These are phyloP conservation scores for Campoletis raptor DNA, from an alignment of 2,888 invertebrate genomes.

Conservation along the genomic window DNA sequence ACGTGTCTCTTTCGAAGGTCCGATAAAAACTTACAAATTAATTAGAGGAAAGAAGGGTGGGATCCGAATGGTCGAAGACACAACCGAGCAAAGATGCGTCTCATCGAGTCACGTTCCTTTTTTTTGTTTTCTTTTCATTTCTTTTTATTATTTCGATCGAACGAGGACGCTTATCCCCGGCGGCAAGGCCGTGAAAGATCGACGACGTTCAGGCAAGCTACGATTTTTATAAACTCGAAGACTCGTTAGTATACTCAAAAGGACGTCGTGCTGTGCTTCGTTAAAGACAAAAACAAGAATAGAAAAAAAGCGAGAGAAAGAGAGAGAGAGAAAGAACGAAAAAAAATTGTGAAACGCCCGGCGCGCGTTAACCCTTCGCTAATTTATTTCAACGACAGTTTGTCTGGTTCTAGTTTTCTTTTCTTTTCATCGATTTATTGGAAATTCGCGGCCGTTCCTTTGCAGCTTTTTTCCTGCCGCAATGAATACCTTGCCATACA, in stretches of 20 bases:
- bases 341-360: slow-evolving; percentile 55
- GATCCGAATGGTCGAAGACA: slow-evolving; percentile 29
- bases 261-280: slow-evolving; percentile 67
- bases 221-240: slow-evolving; percentile 67
- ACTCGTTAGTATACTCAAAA: slow-evolving; percentile 66
- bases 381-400: slow-evolving; percentile 69
- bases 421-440: slow-evolving; percentile 60
- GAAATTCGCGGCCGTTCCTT: slow-evolving; percentile 36
- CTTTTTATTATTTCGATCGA: slow-evolving; percentile 53
- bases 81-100: slow-evolving; percentile 37
- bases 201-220: slow-evolving; percentile 60
- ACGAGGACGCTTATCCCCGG: slow-evolving; percentile 56
- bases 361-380: slow-evolving; percentile 62
- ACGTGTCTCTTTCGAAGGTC: slow-evolving; percentile 69
- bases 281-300: slow-evolving; percentile 66
- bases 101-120: slow-evolving; percentile 41
- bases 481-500: slow-evolving; percentile 4
- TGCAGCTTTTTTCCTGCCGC: slow-evolving; percentile 8
- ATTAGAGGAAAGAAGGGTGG: slow-evolving; percentile 74
- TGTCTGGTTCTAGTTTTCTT: slow-evolving; percentile 50
- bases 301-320: slow-evolving; percentile 9
- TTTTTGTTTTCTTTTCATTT: slow-evolving; percentile 18
- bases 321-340: slow-evolving; percentile 36
- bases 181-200: slow-evolving; percentile 63
- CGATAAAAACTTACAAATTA: slow-evolving; percentile 80